Evolutionary conservation across 2,888 invertebrate species (phyloP).

Genomic region (Adelognathus sp.): DNA sequence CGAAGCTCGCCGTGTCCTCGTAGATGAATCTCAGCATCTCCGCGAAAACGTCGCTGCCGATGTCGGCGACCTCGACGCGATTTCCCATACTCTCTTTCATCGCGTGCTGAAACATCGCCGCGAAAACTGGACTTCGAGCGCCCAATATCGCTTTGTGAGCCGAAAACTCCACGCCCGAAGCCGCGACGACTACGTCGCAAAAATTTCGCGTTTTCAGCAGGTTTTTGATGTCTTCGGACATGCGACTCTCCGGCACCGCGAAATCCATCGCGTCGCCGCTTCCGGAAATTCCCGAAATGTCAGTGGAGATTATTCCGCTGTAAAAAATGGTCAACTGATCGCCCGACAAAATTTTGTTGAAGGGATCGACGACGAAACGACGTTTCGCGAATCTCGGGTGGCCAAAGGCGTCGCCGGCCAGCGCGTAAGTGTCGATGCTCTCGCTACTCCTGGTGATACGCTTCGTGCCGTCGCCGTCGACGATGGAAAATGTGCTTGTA

Average conservation of each 20-base stretch:
- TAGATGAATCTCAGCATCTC: slow-evolving; percentile 98
- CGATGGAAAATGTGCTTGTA: slow-evolving; percentile 99
- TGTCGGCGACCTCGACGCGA: slow-evolving; percentile 95
- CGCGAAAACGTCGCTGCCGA: slow-evolving; percentile 96
- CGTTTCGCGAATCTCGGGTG: slow-evolving; percentile 99
- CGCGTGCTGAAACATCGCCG: slow-evolving; percentile 99
- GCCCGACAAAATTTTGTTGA: no score
- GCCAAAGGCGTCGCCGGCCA: background rate
- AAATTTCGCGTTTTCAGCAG: slow-evolving; percentile 97
- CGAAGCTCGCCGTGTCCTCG: slow-evolving; percentile 95
- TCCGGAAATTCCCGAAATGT: no score
- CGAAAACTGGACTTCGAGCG: no score
- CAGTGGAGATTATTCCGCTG: no score
- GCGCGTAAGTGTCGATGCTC: slow-evolving; percentile 92
- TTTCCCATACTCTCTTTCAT: slow-evolving; percentile 98
- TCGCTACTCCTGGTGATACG: no score
- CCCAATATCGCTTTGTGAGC: slow-evolving; percentile 5
- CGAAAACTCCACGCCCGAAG: slow-evolving; percentile 92
- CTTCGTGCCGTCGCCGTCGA: no score
- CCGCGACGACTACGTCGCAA: slow-evolving; percentile 96
- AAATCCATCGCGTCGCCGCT: no score
- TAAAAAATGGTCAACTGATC: no score
- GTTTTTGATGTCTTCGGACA: background rate
- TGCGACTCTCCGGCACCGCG: slow-evolving; percentile 61
- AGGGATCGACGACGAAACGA: no score